A percentile compares a stretch with the other conserved stretches of the same genome.
These are phyloP conservation scores for Liparis tanakae DNA, from an alignment of 2,797 vertebrate species.

Conservation along the genomic window DNA sequence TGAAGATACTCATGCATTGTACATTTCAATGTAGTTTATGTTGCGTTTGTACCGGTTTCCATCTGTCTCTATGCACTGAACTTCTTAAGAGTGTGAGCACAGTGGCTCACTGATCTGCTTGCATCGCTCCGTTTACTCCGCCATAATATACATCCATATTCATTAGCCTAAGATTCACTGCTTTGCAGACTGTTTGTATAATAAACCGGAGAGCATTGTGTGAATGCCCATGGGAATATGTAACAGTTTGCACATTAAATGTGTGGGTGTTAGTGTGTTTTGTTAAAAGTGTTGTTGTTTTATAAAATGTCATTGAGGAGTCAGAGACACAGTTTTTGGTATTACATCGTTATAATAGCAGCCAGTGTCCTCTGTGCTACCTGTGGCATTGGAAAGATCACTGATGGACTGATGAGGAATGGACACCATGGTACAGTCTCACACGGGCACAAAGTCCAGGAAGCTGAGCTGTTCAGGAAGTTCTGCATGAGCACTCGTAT, in stretches of 20 bases:
- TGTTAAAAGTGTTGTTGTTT: slow-evolving; percentile 36
- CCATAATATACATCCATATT: slow-evolving; percentile 64
- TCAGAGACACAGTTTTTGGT: slow-evolving; percentile 5
- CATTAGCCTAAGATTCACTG: slow-evolving; percentile 51
- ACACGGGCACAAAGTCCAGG: no score
- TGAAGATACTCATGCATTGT: background rate
- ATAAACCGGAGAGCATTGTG: slow-evolving; percentile 34
- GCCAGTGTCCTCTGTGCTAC: slow-evolving; percentile 16
- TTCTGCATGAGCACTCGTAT: background rate
- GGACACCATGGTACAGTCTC: no score
- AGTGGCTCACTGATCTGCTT: slow-evolving; percentile 18
- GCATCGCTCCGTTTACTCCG: slow-evolving; percentile 49
- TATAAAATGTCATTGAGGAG: slow-evolving; percentile 19
- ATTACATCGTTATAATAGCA: slow-evolving; percentile 23
- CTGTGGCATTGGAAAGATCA: slow-evolving; percentile 31
- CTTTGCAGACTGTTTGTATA: slow-evolving; percentile 61
- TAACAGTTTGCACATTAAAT: slow-evolving; percentile 31
- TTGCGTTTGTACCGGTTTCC: slow-evolving; percentile 15
- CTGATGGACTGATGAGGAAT: no score
- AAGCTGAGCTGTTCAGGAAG: background rate
- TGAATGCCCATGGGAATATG: slow-evolving; percentile 59
- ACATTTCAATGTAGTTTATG: background rate
- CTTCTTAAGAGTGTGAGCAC: slow-evolving; percentile 10
- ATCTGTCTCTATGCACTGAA: slow-evolving; percentile 17
- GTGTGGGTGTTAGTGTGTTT: slow-evolving; percentile 33